A percentile compares a stretch with the other conserved stretches of the same genome.
These are phyloP conservation scores for Microtus oregoni DNA, from an alignment of 2,113 vertebrate species.

Conservation along the genomic window DNA sequence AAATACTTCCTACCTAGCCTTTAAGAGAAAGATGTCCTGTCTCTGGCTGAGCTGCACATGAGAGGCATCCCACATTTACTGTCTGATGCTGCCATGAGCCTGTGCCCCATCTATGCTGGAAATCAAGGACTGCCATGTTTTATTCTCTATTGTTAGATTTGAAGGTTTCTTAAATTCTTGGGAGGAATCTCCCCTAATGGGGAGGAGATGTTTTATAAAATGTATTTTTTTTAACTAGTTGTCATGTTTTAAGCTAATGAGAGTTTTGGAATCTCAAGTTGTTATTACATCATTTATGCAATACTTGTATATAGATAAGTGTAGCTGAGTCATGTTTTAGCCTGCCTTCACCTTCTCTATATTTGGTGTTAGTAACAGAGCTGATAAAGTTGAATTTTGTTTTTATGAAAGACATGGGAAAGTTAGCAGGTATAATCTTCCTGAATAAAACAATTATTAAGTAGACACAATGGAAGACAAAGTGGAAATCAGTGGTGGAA, in stretches of 20 bases:
- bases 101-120: slow-evolving; percentile 8
- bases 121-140: not conserved
- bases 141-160: not conserved
- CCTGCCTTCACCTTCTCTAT: not conserved
- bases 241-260: slow-evolving; percentile 1
- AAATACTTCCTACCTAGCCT: not conserved
- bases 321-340: not conserved
- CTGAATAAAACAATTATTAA: not conserved
- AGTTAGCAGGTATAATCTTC: not conserved
- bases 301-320: not conserved
- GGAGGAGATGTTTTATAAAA: not conserved
- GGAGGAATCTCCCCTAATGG: not conserved
- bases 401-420: not conserved
- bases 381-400: not conserved
- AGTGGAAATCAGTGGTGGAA: not conserved
- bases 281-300: not conserved
- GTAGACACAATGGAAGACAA: not conserved
- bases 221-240: not conserved
- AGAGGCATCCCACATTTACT: not conserved
- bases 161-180: not conserved
- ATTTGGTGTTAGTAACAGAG: not conserved
- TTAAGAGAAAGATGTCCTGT: not conserved
- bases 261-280: not conserved
- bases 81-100: not conserved
- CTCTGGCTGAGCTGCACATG: not conserved